Evolutionary conservation across 2,113 vertebrate genomes (phyloP).

Genomic region (Prochilodus magdalenae): DNA sequence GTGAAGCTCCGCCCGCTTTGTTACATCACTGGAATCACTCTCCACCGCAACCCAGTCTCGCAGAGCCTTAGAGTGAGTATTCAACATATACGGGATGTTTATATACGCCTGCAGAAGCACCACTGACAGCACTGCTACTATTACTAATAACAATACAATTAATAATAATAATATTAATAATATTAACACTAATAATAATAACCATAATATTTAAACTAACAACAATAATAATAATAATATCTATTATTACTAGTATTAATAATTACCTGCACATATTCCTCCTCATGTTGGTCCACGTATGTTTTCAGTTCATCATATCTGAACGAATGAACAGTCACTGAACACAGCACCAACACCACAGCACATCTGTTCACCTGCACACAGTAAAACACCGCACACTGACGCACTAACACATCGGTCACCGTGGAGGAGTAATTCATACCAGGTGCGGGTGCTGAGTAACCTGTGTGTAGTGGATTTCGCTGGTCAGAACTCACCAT

Average conservation of each 20-base stretch:
- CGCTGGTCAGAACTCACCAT: background rate
- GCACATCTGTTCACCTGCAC: conserved; percentile 36
- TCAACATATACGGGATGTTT: too few relatives aligned
- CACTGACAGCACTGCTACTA: too few relatives aligned
- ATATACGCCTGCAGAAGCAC: too few relatives aligned
- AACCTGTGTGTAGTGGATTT: background rate
- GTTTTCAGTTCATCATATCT: conserved; percentile 15
- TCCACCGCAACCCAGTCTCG: conserved; percentile 87
- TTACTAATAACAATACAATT: too few relatives aligned
- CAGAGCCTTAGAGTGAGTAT: too few relatives aligned
- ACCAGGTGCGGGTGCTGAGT: too few relatives aligned
- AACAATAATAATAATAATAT: background rate
- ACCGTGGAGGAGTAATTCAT: too few relatives aligned
- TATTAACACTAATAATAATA: too few relatives aligned
- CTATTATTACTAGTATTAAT: too few relatives aligned
- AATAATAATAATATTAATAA: background rate
- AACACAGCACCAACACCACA: conserved; percentile 31
- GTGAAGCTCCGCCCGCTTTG: conserved; percentile 76
- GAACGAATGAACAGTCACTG: background rate
- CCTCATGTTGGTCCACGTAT: conserved; percentile 43
- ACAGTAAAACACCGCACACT: background rate
- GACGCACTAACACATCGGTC: background rate
- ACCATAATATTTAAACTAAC: too few relatives aligned
- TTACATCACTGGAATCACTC: conserved; percentile 85
- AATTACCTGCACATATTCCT: conserved; percentile 51